phyloP scores from a whole-genome alignment of 2,888 invertebrate genomes.

The Aromia moschata region DNA sequence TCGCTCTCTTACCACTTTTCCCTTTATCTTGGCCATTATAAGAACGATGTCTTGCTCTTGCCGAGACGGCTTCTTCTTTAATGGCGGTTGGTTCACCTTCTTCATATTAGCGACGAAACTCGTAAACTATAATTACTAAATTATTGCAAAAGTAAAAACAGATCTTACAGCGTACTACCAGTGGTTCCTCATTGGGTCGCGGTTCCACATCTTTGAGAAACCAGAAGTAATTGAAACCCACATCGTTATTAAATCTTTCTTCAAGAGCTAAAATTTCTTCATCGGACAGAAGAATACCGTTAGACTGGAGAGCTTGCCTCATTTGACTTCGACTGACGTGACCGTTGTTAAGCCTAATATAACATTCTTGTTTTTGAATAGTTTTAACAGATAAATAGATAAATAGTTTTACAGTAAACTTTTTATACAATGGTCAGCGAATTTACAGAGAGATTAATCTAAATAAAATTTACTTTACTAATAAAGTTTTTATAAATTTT shows the following conservation, averaged over 20 bases:
- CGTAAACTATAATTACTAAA: no score
- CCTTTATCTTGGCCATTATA: slow-evolving; percentile 79
- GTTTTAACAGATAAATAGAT: no score
- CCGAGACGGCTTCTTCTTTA: slow-evolving; percentile 50
- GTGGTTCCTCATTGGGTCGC: slow-evolving; percentile 57
- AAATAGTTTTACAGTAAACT: no score
- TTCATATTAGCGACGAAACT: slow-evolving; percentile 59
- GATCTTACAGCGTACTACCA: slow-evolving; percentile 52
- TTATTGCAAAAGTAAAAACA: no score
- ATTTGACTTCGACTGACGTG: slow-evolving; percentile 76
- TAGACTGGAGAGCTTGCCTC: slow-evolving; percentile 74
- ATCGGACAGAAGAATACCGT: slow-evolving; percentile 72
- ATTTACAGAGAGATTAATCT: no score
- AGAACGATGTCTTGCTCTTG: slow-evolving; percentile 74
- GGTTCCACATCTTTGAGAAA: slow-evolving; percentile 74
- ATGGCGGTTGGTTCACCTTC: slow-evolving; percentile 57
- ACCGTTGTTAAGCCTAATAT: slow-evolving; percentile 75
- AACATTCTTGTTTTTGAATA: no score
- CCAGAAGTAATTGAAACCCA: slow-evolving; percentile 78
- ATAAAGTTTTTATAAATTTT: no score
- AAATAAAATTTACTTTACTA: no score
- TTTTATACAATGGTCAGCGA: no score
- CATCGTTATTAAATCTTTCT: slow-evolving; percentile 75
- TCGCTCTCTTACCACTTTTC: slow-evolving; percentile 75
- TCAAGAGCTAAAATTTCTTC: slow-evolving; percentile 76